These are phyloP conservation scores for Hiodon alosoides DNA, from an alignment of 2,113 vertebrate species.

Conservation along the genomic window DNA sequence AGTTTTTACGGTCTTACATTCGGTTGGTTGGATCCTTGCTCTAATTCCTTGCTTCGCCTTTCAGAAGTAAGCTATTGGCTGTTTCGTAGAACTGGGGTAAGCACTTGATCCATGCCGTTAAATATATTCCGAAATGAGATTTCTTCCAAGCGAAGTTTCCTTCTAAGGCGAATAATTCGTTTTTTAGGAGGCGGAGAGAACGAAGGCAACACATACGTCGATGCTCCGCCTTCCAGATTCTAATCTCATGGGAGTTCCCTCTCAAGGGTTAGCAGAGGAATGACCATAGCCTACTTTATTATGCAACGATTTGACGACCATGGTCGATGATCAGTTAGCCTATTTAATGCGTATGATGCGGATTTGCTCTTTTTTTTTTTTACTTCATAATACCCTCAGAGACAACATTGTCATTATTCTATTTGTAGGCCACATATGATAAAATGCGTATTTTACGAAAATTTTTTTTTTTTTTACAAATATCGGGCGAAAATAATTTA, in stretches of 20 bases:
- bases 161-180: conserved; percentile 56
- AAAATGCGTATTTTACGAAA: too few species aligned
- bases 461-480: too few species aligned
- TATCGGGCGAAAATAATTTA: too few species aligned
- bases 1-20: not conserved
- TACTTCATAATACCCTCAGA: too few species aligned
- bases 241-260: not conserved
- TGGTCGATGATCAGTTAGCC: too few species aligned
- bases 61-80: not conserved
- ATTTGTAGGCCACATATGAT: too few species aligned
- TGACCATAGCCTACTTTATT: not conserved
- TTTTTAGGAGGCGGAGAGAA: conserved; percentile 49
- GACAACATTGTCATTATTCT: too few species aligned
- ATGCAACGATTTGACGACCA: not conserved
- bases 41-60: not conserved
- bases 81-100: not conserved
- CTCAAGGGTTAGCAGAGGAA: not conserved
- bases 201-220: not conserved
- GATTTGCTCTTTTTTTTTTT: too few species aligned
- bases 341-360: too few species aligned
- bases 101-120: too few species aligned
- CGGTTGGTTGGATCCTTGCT: not conserved
- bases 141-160: conserved; percentile 39
- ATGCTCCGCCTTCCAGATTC: conserved; percentile 32
- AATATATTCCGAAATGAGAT: not conserved